phyloP scores from a whole-genome alignment of 2,797 vertebrate genomes.

The Sebastes taczanowskii region DNA sequence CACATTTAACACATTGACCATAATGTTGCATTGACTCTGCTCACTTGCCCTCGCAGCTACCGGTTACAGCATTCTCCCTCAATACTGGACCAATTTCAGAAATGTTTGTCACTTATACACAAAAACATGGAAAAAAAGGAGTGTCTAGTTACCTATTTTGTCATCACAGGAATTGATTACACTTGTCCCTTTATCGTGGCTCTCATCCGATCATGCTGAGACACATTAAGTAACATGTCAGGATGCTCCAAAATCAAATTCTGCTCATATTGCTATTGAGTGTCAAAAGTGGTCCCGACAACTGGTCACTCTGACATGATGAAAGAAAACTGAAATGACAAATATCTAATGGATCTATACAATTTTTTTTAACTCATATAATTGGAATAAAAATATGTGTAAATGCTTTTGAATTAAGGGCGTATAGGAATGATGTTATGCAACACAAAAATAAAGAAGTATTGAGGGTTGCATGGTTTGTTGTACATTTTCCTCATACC shows the following conservation, averaged over 20 bases:
- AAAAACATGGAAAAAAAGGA: too few relatives aligned
- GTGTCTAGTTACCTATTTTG: too few relatives aligned
- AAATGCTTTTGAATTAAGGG: background rate
- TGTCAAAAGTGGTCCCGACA: background rate
- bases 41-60: too few relatives aligned
- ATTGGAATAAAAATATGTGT: background rate
- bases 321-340: background rate
- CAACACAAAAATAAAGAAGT: background rate
- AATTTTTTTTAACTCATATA: background rate
- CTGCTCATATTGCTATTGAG: background rate
- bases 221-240: background rate
- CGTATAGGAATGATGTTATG: background rate
- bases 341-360: background rate
- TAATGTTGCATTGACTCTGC: too few relatives aligned
- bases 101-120: too few relatives aligned
- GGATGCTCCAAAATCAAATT: background rate
- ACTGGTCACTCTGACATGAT: background rate
- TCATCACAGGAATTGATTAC: background rate
- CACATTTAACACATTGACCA: too few relatives aligned
- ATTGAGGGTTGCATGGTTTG: background rate
- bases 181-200: background rate
- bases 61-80: too few relatives aligned
- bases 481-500: background rate
- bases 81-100: too few relatives aligned
- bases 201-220: background rate